Percentiles rank a stretch among this genome's conserved stretches.
Conservation (phyloP, 2,113 vertebrate species). For the Trinectes maculatus region DNA sequence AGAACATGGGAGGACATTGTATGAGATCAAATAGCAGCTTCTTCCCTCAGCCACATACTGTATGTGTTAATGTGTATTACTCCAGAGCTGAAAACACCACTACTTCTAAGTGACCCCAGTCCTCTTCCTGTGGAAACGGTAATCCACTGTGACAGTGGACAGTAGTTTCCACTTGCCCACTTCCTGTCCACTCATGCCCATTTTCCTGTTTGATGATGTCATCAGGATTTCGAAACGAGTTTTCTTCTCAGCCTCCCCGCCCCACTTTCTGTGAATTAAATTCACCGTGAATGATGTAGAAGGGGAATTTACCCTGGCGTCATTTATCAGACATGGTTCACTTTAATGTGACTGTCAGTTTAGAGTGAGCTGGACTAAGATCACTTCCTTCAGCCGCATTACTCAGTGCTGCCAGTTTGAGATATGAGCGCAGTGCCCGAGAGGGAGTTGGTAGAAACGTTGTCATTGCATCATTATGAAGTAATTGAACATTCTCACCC, state of each 20-base stretch:
- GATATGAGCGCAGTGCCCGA: neutral
- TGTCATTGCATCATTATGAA: neutral
- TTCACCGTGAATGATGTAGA: constrained; percentile 6
- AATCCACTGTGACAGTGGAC: constrained; percentile 23
- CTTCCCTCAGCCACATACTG: neutral
- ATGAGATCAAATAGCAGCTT: constrained; percentile 30
- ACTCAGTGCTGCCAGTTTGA: constrained; percentile 34
- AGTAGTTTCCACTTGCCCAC: constrained; percentile 51
- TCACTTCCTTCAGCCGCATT: constrained; percentile 41
- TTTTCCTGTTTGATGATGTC: constrained; percentile 79
- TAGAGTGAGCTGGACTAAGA: constrained; percentile 19
- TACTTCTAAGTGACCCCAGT: constrained; percentile 21
- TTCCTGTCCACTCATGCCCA: constrained; percentile 65
- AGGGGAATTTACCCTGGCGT: constrained; percentile 16
- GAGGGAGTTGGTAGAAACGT: constrained; percentile 1
- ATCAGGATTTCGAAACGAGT: constrained; percentile 51
- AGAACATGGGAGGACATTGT: neutral
- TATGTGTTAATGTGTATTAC: constrained; percentile 7
- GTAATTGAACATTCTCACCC: neutral
- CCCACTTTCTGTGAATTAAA: constrained; percentile 10
- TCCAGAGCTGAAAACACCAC: constrained; percentile 5
- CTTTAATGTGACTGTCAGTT: neutral
- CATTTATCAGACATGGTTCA: neutral
- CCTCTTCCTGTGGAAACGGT: constrained; percentile 20
- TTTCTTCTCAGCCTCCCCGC: constrained; percentile 22